Evolutionary conservation across 2,797 vertebrate species (phyloP).

Genomic region (Chanos chanos): DNA sequence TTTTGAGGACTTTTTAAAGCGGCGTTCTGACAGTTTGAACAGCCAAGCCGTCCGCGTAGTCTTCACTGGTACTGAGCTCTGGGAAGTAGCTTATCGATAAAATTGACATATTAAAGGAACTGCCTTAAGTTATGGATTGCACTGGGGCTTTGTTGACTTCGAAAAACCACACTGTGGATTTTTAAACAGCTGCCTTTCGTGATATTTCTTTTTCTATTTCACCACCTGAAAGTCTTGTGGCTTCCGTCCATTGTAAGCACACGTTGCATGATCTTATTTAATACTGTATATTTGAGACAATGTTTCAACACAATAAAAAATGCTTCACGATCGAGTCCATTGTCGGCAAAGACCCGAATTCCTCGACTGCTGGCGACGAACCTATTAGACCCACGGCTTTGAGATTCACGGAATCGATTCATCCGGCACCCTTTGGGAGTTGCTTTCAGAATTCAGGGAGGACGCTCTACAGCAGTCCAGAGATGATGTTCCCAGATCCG

Average conservation of each 20-base stretch:
- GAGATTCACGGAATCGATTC: slow-evolving; percentile 70
- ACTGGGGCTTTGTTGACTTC: slow-evolving; percentile 35
- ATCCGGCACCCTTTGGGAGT: slow-evolving; percentile 67
- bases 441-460: slow-evolving; percentile 71
- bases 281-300: too few relatives aligned
- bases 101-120: slow-evolving; percentile 4
- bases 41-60: too few relatives aligned
- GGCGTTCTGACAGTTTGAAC: too few relatives aligned
- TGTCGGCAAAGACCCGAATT: slow-evolving; percentile 70
- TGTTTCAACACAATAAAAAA: slow-evolving; percentile 76
- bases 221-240: too few relatives aligned
- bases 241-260: too few relatives aligned
- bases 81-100: slow-evolving; percentile 1
- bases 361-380: slow-evolving; percentile 59
- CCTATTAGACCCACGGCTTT: slow-evolving; percentile 77
- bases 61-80: neutral
- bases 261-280: too few relatives aligned
- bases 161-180: slow-evolving; percentile 30
- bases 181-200: slow-evolving; percentile 13
- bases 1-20: neutral
- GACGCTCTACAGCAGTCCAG: slow-evolving; percentile 67
- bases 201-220: neutral
- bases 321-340: slow-evolving; percentile 80
- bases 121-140: slow-evolving; percentile 56
- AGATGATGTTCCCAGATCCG: slow-evolving; percentile 70